Base-by-base conservation (phyloP, 2,113 vertebrate genomes). In the Prochilodus magdalenae region DNA sequence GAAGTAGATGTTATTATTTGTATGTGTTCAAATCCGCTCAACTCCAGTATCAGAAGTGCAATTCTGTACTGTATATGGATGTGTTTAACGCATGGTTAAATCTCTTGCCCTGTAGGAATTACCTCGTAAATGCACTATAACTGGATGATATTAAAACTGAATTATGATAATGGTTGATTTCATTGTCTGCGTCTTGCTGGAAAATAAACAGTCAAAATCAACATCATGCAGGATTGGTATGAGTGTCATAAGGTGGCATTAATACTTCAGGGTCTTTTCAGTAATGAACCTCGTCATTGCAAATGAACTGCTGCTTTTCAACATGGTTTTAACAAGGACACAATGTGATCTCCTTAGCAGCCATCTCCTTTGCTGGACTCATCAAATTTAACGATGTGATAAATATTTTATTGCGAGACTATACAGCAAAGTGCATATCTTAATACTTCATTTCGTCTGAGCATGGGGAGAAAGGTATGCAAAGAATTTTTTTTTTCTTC, bases 341-440 rank as follows among this genome's bases (percentile, higher is more conserved):
- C 90, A 91, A 92, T 92, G 92, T 90, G 91, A 92, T 92, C 90
- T 90, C 92, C 89, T 85, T 92, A 93, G 93, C 90, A 90, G 90
- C 88, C 87, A 83, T 79, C 55, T 83, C 90, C 81, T 87, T 91
- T 92, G 88, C 85, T 87, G 91, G 90, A 91, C 92, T 94, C 93
- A 95, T 95, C 89, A 95, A 94, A 94, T 91, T 93, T 94, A 93
- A 94, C 92, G 93, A 94, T 88, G 91, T 89, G 85, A 89, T 94
- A 85, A 90, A 94, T 94, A 93, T 93, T 95, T 94, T 93, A 94
- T 92, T 82, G 89, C 84, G 89, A 88, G 89, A 90, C 93, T 89
- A 91, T 83, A 86, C 87, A 89, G 91, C 88, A 93, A 93, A 93
- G 91, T 90, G 92, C 89, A 93, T 92, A 92, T 91, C 89, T 93